A percentile compares a stretch with the other conserved stretches of the same genome.
These are phyloP conservation scores for Oegoconia quadripuncta DNA, from an alignment of 2,888 invertebrate species.

Conservation along the genomic window DNA sequence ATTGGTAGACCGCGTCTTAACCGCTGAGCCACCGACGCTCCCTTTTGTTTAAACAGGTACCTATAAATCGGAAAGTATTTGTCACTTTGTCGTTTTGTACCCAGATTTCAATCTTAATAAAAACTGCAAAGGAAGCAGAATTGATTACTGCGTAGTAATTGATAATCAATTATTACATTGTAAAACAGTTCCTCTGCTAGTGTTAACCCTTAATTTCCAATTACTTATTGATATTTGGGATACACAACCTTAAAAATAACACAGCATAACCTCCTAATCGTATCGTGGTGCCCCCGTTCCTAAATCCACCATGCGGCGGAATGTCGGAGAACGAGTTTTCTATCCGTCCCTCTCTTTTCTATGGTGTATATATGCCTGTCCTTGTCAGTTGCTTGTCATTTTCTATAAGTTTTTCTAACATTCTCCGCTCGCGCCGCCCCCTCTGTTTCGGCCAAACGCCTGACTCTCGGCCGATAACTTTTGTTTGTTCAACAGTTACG, in stretches of 20 bases:
- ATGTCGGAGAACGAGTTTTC: constrained; percentile 75
- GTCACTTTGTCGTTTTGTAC: no score
- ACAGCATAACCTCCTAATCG: constrained; percentile 74
- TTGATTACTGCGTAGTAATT: no score
- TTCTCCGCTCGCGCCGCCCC: constrained; percentile 56
- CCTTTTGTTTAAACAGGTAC: no score
- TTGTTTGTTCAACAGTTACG: constrained; percentile 72
- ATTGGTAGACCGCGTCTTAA: no score
- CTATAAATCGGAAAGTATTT: no score
- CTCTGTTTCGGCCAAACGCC: constrained; percentile 70
- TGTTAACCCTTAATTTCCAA: constrained; percentile 44
- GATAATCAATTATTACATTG: no score
- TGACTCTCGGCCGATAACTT: constrained; percentile 60
- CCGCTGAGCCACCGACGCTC: no score
- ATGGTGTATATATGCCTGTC: constrained; percentile 58
- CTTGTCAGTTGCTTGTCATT: constrained; percentile 74
- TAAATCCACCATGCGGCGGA: constrained; percentile 77
- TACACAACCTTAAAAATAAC: constrained; percentile 67
- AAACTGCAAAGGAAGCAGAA: no score
- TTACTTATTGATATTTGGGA: constrained; percentile 50
- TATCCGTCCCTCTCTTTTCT: constrained; percentile 66
- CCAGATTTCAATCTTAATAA: no score
- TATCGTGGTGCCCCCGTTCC: constrained; percentile 77
- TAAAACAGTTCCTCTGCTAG: constrained; percentile 26
- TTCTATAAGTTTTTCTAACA: constrained; percentile 79